Conservation (phyloP, 2,113 vertebrate species). For the Rhodinocichla rosea region DNA sequence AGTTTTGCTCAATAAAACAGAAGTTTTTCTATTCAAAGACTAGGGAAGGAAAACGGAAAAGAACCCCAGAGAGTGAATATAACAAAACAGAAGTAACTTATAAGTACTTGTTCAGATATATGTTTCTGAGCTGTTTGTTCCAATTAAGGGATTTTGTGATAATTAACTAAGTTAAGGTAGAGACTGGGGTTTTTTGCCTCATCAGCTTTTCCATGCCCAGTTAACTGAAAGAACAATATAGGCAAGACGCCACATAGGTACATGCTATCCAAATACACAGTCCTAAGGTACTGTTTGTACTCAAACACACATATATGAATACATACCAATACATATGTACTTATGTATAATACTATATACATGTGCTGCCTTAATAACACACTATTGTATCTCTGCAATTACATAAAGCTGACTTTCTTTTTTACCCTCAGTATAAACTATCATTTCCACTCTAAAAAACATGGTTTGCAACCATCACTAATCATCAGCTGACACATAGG, state of each 20-base stretch:
- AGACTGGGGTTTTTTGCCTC: not conserved
- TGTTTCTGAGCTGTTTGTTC: not conserved
- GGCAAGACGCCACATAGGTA: not conserved
- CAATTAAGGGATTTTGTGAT: not conserved
- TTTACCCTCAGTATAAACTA: not conserved
- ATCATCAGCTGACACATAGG: not conserved
- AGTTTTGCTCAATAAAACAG: not conserved
- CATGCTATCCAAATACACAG: not conserved
- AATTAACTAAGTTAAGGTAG: not conserved
- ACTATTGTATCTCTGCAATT: not conserved
- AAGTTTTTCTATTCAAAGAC: not conserved
- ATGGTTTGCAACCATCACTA: not conserved
- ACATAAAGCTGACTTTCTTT: not conserved
- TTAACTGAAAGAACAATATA: not conserved
- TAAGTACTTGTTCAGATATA: not conserved
- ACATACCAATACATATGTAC: not conserved
- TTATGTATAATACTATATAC: too few relatives aligned
- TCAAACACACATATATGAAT: not conserved
- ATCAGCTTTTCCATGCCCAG: not conserved
- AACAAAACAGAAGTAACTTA: not conserved
- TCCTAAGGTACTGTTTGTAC: not conserved
- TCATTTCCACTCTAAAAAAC: not conserved
- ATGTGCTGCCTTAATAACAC: not conserved
- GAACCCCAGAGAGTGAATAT: not conserved
- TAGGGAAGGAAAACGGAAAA: not conserved